Evolutionary conservation across 2,888 invertebrate genomes (phyloP).

Genomic region (Malthinus seriepunctatus): DNA sequence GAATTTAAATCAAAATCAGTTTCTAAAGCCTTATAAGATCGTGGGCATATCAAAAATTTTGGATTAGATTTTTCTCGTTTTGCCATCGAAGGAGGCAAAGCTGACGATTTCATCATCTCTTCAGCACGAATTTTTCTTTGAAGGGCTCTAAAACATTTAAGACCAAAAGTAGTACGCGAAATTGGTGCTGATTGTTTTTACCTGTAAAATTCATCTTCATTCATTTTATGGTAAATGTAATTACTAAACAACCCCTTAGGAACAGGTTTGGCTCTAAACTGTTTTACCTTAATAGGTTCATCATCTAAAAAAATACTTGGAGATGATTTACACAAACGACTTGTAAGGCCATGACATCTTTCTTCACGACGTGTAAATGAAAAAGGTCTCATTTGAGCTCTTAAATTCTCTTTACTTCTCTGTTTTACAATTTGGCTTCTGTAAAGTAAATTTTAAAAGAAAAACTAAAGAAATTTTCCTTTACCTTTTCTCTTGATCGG

Average conservation of each 20-base stretch:
- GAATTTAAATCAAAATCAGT: conserved; percentile 18
- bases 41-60: conserved; percentile 49
- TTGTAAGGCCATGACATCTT: conserved; percentile 53
- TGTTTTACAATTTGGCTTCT: conserved; percentile 64
- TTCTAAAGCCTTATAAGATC: conserved; percentile 43
- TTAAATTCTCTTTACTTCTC: conserved; percentile 64
- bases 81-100: conserved; percentile 71
- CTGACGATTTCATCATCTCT: conserved; percentile 68
- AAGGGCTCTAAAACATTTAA: conserved; percentile 56
- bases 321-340: conserved; percentile 49
- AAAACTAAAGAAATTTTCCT: not conserved
- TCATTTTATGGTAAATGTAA: conserved; percentile 70
- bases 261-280: conserved; percentile 69
- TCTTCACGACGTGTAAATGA: conserved; percentile 65
- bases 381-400: conserved; percentile 68
- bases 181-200: conserved; percentile 38
- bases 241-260: conserved; percentile 72
- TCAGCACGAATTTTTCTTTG: conserved; percentile 71
- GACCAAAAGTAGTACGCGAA: not conserved
- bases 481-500: conserved; percentile 73
- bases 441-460: conserved; percentile 27
- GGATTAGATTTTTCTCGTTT: conserved; percentile 58
- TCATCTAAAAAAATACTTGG: conserved; percentile 48
- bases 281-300: conserved; percentile 56
- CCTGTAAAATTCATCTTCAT: conserved; percentile 75